Evolutionary conservation across 2,113 vertebrate genomes (phyloP), one percentile per base, ranked within the genome.

Genomic region (Talpa occidentalis): DNA sequence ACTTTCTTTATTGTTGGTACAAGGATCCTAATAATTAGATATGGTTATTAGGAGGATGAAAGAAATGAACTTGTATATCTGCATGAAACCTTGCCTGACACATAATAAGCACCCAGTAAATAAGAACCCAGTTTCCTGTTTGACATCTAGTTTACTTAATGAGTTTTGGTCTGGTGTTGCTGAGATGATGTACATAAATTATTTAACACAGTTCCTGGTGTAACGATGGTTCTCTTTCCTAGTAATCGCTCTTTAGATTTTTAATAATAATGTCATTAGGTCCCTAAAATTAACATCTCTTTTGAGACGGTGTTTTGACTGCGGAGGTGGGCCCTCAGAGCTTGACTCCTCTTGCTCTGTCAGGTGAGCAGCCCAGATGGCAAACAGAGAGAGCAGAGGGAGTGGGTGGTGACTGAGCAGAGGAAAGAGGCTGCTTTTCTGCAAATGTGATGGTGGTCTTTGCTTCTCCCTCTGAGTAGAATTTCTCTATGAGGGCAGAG

Each of bases 181-280:
- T 35, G 91, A n/a, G 76, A 0, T 64, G 76, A 4, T 91, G 5
- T 62, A 32, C n/a, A 24, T 70, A 35, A 81, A 54, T 11, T 49
- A 15, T 17, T 90, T 81, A 84, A 52, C 32, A 59, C 26, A 83
- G 10, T 86, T 90, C 62, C 32, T 94, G 49, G 49, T 12, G 1
- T 78, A 11, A 30, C 62, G 21, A 62, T 81, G 22, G 37, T 72
- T 77, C 32, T 49, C 2, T 66, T 88, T 94, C 85, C 40, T 76
- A 80, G 42, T 85, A 77, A 77, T 88, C 91, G 19, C 49, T 94
- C 10, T 92, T 62, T 91, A 94, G 32, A 88, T 94, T 87, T 93
- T 95, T 94, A 66, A 78, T 66, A 81, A 52, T 79, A 42, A 88
- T 81, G 52, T 80, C 24, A 24, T 66, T 93, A 89, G 67, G 30